These are phyloP conservation scores for Neotoxoptera formosana DNA, from an alignment of 1,140 invertebrate species.

Conservation along the genomic window DNA sequence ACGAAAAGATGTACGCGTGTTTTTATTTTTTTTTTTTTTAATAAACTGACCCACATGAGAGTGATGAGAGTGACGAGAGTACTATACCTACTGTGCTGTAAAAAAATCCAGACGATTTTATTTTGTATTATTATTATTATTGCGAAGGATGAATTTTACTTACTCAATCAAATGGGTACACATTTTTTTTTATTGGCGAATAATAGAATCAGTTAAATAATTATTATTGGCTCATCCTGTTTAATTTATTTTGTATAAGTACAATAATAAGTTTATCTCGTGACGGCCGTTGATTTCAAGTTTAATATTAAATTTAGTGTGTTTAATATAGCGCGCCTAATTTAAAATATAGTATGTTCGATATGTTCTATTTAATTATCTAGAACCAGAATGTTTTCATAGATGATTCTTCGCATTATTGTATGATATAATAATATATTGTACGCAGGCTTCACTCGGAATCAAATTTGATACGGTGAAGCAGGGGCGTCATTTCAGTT, in stretches of 20 bases:
- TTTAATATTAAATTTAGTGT: not conserved
- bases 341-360: not conserved
- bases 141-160: conserved; percentile 31
- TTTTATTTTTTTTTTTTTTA: too few relatives aligned
- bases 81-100: not conserved
- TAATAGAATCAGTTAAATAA: conserved; percentile 49
- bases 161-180: conserved; percentile 3
- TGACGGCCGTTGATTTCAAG: not conserved
- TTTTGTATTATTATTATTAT: conserved; percentile 33
- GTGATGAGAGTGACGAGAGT: too few relatives aligned
- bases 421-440: too few relatives aligned
- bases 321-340: not conserved
- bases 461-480: too few relatives aligned
- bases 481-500: too few relatives aligned
- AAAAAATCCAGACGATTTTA: conserved; percentile 28
- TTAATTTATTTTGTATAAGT: conserved; percentile 38
- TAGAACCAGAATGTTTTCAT: not conserved
- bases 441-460: too few relatives aligned
- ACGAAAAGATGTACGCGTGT: not conserved
- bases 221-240: conserved; percentile 55
- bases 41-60: not conserved
- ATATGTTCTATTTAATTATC: not conserved
- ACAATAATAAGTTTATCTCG: conserved; percentile 6
- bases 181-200: conserved; percentile 37
- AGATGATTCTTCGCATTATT: too few relatives aligned